These are phyloP conservation scores for Chrysopa pallens DNA, from an alignment of 1,140 invertebrate genomes.

Conservation along the genomic window DNA sequence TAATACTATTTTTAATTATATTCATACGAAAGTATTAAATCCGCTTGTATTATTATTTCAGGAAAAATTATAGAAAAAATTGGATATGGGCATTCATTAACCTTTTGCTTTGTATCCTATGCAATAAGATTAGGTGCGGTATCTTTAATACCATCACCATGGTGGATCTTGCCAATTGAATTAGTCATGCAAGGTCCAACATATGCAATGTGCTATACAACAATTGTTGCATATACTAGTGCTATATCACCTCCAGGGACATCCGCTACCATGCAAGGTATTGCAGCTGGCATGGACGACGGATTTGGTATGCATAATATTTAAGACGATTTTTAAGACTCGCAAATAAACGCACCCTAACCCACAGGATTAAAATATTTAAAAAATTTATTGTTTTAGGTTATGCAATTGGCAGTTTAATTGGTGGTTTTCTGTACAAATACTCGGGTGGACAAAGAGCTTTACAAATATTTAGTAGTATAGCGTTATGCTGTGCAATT, in stretches of 20 bases:
- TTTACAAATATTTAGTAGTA: conserved; percentile 30
- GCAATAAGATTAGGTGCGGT: conserved; percentile 44
- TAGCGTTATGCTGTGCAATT: conserved; percentile 30
- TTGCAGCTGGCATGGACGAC: conserved; percentile 67
- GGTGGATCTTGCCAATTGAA: conserved; percentile 54
- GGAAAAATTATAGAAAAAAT: conserved; percentile 50
- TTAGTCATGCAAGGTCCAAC: conserved; percentile 57
- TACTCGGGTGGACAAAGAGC: conserved; percentile 30
- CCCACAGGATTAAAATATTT: too few relatives aligned
- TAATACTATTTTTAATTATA: too few relatives aligned
- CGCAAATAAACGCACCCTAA: too few relatives aligned
- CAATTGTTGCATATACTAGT: conserved; percentile 59
- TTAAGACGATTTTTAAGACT: neutral
- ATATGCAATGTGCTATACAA: conserved; percentile 59
- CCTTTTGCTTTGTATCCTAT: conserved; percentile 51
- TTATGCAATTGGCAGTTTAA: conserved; percentile 38
- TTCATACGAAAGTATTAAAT: too few relatives aligned
- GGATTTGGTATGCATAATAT: conserved; percentile 39
- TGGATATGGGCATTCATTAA: conserved; percentile 51
- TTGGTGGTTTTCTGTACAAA: conserved; percentile 38
- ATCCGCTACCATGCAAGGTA: conserved; percentile 63
- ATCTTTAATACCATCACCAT: conserved; percentile 47
- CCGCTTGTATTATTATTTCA: too few relatives aligned
- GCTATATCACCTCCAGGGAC: conserved; percentile 52
- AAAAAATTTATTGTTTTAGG: conserved; percentile 18